Conservation (phyloP, 1,140 invertebrate genomes). For the Drosophila carrolli region DNA sequence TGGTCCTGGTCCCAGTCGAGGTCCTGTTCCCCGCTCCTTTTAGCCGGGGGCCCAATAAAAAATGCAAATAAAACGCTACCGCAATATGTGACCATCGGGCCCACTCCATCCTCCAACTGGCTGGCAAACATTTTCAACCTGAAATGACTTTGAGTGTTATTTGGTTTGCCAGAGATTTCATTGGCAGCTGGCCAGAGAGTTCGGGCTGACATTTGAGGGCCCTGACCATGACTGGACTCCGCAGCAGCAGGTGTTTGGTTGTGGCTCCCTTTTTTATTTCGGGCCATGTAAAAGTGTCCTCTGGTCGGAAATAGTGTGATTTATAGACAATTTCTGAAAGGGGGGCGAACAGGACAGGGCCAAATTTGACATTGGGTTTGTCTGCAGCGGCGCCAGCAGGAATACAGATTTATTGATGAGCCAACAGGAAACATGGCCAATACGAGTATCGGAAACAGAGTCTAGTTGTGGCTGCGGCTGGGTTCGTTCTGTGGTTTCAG, state of each 20-base stretch:
- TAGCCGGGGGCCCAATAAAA: conserved; percentile 66
- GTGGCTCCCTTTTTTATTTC: conserved; percentile 24
- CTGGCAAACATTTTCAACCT: conserved; percentile 65
- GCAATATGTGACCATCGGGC: conserved; percentile 67
- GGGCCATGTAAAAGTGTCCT: conserved; percentile 26
- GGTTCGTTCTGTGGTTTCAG: conserved; percentile 61
- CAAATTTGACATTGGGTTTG: conserved; percentile 53
- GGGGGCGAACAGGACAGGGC: not conserved
- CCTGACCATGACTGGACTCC: conserved; percentile 45
- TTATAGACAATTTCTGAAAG: conserved; percentile 57
- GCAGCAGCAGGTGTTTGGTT: conserved; percentile 72
- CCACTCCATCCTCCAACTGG: conserved; percentile 6
- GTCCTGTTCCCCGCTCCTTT: not conserved
- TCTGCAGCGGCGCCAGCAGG: conserved; percentile 63
- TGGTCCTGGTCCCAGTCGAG: conserved; percentile 4
- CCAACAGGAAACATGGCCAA: conserved; percentile 66
- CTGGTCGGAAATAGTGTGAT: conserved; percentile 64
- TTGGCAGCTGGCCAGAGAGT: conserved; percentile 69
- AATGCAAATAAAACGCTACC: conserved; percentile 74
- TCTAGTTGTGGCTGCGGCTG: conserved; percentile 33
- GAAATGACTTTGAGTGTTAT: conserved; percentile 81
- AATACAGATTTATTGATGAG: conserved; percentile 81
- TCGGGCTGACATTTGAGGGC: conserved; percentile 31
- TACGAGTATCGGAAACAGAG: conserved; percentile 36
- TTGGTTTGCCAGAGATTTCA: conserved; percentile 78